Base-by-base conservation (phyloP, 2,797 vertebrate species). In the Mus caroli region DNA sequence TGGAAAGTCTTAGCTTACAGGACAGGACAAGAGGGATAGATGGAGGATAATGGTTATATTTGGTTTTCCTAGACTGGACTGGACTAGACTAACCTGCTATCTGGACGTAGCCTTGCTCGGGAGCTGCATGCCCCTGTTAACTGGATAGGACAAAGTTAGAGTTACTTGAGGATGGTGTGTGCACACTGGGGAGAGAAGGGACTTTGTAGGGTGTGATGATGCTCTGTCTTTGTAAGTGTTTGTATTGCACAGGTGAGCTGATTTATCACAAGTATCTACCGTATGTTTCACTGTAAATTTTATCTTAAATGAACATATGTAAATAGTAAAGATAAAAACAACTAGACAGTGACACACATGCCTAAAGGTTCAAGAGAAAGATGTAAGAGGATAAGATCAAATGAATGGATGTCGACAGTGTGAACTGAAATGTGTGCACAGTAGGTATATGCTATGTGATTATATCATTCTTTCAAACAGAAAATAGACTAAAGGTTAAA, bases 61-160 rank as follows among this genome's bases (percentile, higher is more conserved):
- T 40, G 13, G 79, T 86, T 95, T 67, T 89, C 85, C 34, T 73
- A 88, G 67, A 77, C 76, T 43, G 4, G 20, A 22, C 58, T 60
- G 12, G 19, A 67, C 43, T 71, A 17, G 19, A 50, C 43, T 71
- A 28, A 11, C 73, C 67, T 80, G 13, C 64, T 73, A 62, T 71
- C 71, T 96, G 15, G 19, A 95, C 90, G 22, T 79, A 93, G 79
- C 28, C 84, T 79, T 54, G 83, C 17, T 71, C 54, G 90, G 92
- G 69, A 88, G 31, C 91, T 84, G 12, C 67, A 12, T 67, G 60
- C 17, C 34, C 43, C 28, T 67, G 4, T 50, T 85, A 46, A 85
- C 58, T 64, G 58, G 58, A 12, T 37, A 37, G 76, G n/a, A 37
- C 84, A 83, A 79, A 43, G 12, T 84, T 71, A 69, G 43, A 20